Evolutionary conservation across 2,113 vertebrate species (phyloP), one percentile per base, ranked within the genome.

Genomic region (Thryonomys swinderianus): DNA sequence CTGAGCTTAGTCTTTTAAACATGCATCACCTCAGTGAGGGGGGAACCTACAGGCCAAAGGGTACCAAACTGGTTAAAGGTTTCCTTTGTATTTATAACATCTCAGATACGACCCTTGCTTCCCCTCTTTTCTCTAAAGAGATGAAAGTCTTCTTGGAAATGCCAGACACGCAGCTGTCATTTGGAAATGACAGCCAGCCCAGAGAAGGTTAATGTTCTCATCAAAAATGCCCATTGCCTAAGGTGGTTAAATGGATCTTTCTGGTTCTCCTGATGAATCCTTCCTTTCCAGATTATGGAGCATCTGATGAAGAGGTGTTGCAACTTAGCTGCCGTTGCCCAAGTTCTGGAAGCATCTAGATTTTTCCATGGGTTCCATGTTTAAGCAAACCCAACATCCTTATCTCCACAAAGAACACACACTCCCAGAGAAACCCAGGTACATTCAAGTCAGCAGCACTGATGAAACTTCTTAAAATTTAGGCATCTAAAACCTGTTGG

Each of bases 131-230:
- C 90, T 95, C 74, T 95, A 79, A 48, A 74, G 42, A 85, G 80
- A 92, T 91, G 76, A 93, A 97, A 97, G 94, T 11, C 81, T 82
- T 73, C 53, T 92, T 88, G 85, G 92, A 96, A 96, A 96, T 85
- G 82, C 86, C 89, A 96, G 34, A 64, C 59, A 62, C 2, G 0
- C 67, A 89, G 66, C 51, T 80, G 14, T 96, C 93, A 92, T 86
- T 86, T 95, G 85, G 88, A 96, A 95, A 91, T 92, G 96, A 95
- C 79, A 95, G 76, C 21, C 80, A 89, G 82, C 61, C 55, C 7
- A 7, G 96, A 85, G 86, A 95, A 96, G 74, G 88, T 95, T 93
- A 96, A 96, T 57, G 73, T 59, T 95, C 42, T 94, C 82, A 91
- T 96, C 88, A 83, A 87, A 95, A 86, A 94, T 78, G 92, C 64